Evolutionary conservation across 1,140 invertebrate species (phyloP).

Genomic region (Macrosteles quadrilineatus): DNA sequence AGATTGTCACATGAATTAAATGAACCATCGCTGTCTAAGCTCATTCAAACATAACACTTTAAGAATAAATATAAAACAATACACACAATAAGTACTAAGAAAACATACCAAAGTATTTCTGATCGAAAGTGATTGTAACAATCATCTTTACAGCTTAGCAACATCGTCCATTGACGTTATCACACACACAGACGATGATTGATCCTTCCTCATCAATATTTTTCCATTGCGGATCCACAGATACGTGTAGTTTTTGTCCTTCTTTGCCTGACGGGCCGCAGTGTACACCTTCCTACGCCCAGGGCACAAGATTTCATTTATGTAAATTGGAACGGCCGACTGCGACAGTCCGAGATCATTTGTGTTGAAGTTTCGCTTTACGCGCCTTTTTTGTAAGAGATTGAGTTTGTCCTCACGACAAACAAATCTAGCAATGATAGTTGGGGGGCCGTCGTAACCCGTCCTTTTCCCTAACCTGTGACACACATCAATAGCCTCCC

Average conservation of each 20-base stretch:
- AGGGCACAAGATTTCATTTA: conserved; percentile 11
- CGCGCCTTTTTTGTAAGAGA: neutral
- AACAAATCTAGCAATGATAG: conserved; percentile 11
- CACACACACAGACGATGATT: neutral
- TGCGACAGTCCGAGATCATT: neutral
- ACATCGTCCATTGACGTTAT: neutral
- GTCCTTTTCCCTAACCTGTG: conserved; percentile 3
- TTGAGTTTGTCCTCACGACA: neutral
- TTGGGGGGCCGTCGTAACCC: neutral
- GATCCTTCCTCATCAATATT: neutral
- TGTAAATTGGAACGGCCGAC: neutral
- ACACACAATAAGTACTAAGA: too few relatives aligned
- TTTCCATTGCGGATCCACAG: conserved; percentile 13
- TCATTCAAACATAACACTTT: too few relatives aligned
- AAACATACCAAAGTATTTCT: too few relatives aligned
- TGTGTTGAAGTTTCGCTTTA: neutral
- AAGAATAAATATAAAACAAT: too few relatives aligned
- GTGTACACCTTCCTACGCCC: conserved; percentile 1
- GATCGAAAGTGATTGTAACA: too few relatives aligned
- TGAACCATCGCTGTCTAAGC: too few relatives aligned
- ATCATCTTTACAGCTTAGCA: neutral
- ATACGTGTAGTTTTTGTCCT: neutral
- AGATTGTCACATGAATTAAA: too few relatives aligned
- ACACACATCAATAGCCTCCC: neutral
- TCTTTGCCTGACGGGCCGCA: conserved; percentile 4